Conservation (phyloP, 2,888 invertebrate genomes). For the Agrotis clavis region DNA sequence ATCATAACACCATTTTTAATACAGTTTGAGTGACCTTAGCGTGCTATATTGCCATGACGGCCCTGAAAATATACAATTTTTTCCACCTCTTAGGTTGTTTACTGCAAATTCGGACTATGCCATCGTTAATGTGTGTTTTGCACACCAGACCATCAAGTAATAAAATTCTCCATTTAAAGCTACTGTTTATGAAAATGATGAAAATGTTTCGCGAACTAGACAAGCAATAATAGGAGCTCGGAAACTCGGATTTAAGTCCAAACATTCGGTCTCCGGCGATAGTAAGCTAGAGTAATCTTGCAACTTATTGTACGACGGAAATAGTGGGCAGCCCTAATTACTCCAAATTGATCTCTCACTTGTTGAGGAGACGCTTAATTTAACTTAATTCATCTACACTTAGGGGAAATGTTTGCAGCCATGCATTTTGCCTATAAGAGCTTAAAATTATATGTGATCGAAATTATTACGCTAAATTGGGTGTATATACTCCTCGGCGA, state of each 20-base stretch:
- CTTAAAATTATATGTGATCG: no score
- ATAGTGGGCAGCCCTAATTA: background rate
- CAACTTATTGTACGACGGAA: background rate
- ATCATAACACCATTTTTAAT: conserved; percentile 11
- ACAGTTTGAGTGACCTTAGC: conserved; percentile 29
- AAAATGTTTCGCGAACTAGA: no score
- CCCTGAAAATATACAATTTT: conserved; percentile 28
- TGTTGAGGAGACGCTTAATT: background rate
- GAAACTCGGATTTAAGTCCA: background rate
- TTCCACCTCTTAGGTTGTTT: conserved; percentile 18
- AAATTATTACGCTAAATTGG: no score
- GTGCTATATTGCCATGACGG: conserved; percentile 33
- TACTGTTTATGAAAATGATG: no score
- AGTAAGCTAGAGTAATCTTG: background rate
- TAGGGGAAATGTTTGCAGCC: background rate
- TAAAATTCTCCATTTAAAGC: background rate
- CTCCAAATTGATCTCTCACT: conserved; percentile 23
- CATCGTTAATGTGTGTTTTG: conserved; percentile 3
- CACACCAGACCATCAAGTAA: background rate
- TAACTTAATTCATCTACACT: conserved; percentile 4
- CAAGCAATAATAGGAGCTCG: no score
- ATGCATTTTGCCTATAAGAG: no score
- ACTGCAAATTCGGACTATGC: conserved; percentile 22
- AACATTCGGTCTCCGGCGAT: background rate
- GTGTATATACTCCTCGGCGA: no score